Evolutionary conservation across 2,888 invertebrate genomes (phyloP).

Genomic region (Tachina lurida): DNA sequence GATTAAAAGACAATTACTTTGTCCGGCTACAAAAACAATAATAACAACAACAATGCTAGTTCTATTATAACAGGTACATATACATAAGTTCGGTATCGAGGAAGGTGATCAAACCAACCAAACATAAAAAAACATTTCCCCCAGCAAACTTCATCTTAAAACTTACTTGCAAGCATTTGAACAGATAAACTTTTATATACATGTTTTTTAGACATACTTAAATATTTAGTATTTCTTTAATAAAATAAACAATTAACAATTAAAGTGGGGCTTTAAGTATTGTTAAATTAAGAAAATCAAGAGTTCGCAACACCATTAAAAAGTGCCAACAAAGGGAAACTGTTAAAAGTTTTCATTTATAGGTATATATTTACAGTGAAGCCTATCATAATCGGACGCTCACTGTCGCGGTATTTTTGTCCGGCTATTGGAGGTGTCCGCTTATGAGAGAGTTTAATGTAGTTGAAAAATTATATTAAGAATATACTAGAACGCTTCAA

Average conservation of each 20-base stretch:
- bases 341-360: no score
- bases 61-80: slow-evolving; percentile 30
- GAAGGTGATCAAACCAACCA: slow-evolving; percentile 55
- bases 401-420: no score
- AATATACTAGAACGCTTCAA: no score
- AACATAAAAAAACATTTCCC: slow-evolving; percentile 44
- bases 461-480: no score
- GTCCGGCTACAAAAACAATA: slow-evolving; percentile 53
- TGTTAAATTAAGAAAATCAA: no score
- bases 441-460: no score
- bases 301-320: no score
- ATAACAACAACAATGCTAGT: slow-evolving; percentile 14
- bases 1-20: slow-evolving; percentile 78
- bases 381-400: no score
- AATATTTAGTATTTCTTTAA: background rate
- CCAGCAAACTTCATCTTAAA: slow-evolving; percentile 49
- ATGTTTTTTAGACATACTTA: background rate
- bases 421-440: no score
- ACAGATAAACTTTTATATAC: slow-evolving; percentile 30
- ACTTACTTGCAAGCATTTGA: slow-evolving; percentile 38
- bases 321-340: no score
- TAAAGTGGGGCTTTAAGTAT: slow-evolving; percentile 1
- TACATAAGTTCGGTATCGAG: slow-evolving; percentile 51
- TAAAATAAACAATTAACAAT: slow-evolving; percentile 47
- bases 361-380: no score